Evolutionary conservation across 2,113 vertebrate species (phyloP).

Genomic region (Columba janthina): DNA sequence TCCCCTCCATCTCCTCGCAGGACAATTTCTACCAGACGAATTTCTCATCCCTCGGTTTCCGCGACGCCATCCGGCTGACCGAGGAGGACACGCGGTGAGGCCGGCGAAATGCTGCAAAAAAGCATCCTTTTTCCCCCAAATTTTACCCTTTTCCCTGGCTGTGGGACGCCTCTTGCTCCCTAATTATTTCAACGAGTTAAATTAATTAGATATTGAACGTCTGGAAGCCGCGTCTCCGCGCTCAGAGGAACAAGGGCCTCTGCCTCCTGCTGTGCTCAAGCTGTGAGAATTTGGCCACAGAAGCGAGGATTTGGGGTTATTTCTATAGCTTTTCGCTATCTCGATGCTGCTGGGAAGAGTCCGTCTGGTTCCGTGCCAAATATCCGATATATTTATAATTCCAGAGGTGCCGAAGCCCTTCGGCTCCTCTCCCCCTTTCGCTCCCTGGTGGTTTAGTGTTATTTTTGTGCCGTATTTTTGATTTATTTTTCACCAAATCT

Average conservation of each 20-base stretch:
- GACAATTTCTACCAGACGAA: constrained; percentile 56
- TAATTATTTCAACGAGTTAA: not conserved
- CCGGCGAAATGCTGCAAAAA: not conserved
- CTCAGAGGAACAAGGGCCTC: not conserved
- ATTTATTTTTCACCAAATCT: not conserved
- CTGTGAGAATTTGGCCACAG: not conserved
- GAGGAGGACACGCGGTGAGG: constrained; percentile 76
- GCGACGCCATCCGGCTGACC: constrained; percentile 48
- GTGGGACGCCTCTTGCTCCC: too few species aligned
- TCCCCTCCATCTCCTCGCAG: not conserved
- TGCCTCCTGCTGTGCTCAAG: rapidly evolving
- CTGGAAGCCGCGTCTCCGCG: not conserved
- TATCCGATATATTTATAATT: not conserved
- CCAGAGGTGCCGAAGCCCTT: not conserved
- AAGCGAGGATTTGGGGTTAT: not conserved
- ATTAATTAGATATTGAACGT: not conserved
- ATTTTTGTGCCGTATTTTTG: not conserved
- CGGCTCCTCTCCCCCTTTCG: not conserved
- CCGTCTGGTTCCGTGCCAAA: not conserved
- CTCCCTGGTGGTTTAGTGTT: not conserved
- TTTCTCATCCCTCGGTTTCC: constrained; percentile 55
- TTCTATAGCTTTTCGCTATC: not conserved
- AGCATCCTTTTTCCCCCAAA: rapidly evolving
- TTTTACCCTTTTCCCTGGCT: too few species aligned
- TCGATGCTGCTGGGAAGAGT: not conserved